phyloP scores from a whole-genome alignment of 2,888 invertebrate species.

The Hermodice carunculata region DNA sequence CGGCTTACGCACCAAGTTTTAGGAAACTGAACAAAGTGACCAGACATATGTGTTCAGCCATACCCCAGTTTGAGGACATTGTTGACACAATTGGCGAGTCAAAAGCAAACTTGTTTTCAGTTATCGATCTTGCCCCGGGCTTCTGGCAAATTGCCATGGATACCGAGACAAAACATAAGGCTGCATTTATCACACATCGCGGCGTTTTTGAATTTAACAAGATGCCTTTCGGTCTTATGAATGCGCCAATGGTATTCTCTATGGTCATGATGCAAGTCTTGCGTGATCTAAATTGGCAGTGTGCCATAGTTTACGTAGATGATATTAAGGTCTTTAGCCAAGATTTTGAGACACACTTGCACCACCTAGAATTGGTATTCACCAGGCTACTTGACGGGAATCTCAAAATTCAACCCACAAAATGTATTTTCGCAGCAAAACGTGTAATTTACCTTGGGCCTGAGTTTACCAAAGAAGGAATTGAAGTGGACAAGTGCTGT shows the following conservation, averaged over 20 bases:
- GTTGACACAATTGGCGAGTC: neutral
- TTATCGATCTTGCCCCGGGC: neutral
- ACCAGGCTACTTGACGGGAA: neutral
- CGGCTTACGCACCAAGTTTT: too few species aligned
- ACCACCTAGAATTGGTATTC: neutral
- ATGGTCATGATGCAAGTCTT: neutral
- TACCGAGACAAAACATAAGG: neutral
- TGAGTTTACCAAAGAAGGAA: too few species aligned
- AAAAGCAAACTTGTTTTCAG: neutral
- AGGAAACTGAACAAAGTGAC: neutral
- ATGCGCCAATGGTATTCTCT: too few species aligned
- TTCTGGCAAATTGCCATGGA: neutral
- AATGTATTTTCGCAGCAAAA: too few species aligned
- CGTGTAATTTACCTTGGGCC: too few species aligned
- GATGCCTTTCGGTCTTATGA: too few species aligned
- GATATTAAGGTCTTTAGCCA: neutral
- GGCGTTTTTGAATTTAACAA: neutral
- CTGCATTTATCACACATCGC: constrained; percentile 1
- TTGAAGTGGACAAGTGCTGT: too few species aligned
- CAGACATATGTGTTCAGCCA: neutral
- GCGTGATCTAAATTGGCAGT: neutral
- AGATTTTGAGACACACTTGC: neutral
- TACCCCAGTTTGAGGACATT: neutral
- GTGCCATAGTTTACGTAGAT: neutral
- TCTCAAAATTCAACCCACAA: too few species aligned